phyloP scores from a whole-genome alignment of 2,888 invertebrate genomes.

The Phasia obesa region DNA sequence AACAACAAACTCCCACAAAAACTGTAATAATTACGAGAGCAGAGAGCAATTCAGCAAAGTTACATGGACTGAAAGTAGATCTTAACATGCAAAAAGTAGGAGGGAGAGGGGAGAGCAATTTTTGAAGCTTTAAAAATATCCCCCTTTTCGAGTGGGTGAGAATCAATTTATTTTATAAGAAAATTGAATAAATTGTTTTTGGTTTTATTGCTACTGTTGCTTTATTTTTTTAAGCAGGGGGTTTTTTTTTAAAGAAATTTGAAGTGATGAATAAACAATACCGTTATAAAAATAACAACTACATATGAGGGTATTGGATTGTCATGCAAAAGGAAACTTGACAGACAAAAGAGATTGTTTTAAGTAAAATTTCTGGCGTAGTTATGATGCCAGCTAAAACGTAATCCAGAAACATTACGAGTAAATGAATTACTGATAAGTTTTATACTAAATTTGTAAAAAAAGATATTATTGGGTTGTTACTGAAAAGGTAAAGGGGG shows the following conservation, averaged over 20 bases:
- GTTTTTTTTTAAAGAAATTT: slow-evolving; percentile 44
- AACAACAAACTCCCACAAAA: slow-evolving; percentile 19
- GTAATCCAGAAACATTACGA: not conserved
- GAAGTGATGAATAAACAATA: slow-evolving; percentile 61
- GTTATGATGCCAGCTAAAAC: slow-evolving; percentile 7
- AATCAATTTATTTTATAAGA: slow-evolving; percentile 53
- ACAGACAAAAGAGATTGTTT: slow-evolving; percentile 11
- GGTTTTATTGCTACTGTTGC: slow-evolving; percentile 6
- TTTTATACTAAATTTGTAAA: too few relatives aligned
- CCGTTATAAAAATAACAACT: slow-evolving; percentile 9
- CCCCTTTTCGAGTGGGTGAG: slow-evolving; percentile 54
- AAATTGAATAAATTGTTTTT: slow-evolving; percentile 27
- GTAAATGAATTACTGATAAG: too few relatives aligned
- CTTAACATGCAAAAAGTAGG: not conserved
- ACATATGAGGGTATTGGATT: slow-evolving; percentile 64
- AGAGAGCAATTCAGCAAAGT: slow-evolving; percentile 1
- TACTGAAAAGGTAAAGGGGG: too few relatives aligned
- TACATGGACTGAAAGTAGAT: slow-evolving; percentile 27
- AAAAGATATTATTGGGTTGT: too few relatives aligned
- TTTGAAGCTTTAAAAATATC: slow-evolving; percentile 1
- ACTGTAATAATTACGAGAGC: slow-evolving; percentile 14
- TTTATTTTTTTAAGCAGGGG: slow-evolving; percentile 12
- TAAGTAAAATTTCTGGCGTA: not conserved
- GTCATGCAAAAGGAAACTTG: slow-evolving; percentile 34
- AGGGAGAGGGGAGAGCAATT: slow-evolving; percentile 4